Percentiles rank a stretch among this genome's conserved stretches.
These are phyloP conservation scores for Anneissia japonica DNA, from an alignment of 35 echinoderm and acorn worm species.

Conservation along the genomic window DNA sequence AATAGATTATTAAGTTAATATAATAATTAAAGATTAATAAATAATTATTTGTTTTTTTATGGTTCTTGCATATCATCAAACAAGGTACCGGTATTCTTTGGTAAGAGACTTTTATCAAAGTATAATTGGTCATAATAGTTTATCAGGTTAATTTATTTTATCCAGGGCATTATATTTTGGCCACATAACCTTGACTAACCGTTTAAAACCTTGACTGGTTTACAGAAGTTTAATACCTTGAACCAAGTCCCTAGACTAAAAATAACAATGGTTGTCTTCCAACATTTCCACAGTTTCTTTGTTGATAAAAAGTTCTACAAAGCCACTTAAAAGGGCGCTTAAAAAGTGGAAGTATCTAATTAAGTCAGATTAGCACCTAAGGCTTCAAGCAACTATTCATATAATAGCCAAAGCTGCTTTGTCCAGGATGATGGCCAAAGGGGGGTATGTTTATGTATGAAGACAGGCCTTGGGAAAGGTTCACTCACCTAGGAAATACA, in stretches of 20 bases:
- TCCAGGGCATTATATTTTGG: no score
- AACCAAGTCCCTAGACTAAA: background rate
- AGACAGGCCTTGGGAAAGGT: background rate
- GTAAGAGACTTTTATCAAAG: no score
- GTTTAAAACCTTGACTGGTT: background rate
- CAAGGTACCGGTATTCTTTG: no score
- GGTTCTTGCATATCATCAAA: no score
- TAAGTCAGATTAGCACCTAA: background rate
- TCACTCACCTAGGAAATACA: background rate
- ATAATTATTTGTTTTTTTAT: no score
- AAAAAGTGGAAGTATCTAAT: conserved; percentile 1
- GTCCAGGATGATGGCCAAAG: background rate
- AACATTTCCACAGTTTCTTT: background rate
- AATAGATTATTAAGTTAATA: no score
- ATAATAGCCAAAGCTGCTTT: background rate
- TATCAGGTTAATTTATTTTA: no score
- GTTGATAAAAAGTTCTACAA: background rate
- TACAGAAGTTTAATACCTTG: background rate
- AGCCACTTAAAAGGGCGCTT: background rate
- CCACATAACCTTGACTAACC: background rate
- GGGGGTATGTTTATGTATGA: background rate
- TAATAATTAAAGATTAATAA: no score
- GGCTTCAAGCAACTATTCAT: background rate
- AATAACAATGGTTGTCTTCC: background rate
- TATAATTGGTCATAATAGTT: no score